Base-by-base conservation (phyloP, 2,888 invertebrate species). In the Cremastobaeus sp. region DNA sequence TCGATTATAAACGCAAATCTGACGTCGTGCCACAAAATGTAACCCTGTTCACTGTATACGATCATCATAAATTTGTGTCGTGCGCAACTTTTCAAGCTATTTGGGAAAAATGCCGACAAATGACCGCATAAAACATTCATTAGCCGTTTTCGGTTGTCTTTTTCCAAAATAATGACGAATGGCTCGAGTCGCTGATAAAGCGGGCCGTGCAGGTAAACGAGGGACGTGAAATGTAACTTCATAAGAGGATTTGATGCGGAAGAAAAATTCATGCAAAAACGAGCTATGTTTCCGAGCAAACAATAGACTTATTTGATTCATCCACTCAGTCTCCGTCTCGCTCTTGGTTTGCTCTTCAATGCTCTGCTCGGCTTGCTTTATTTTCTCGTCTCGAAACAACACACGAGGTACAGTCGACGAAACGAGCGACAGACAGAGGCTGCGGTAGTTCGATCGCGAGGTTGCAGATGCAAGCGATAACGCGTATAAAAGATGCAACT, bases 401-500 rank as follows among this genome's bases (percentile, higher is more conserved):
- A 69, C 71, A 72, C 72, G 64, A 72, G 70, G 65, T 66, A 64
- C 55, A 64, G 54, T 74, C 65, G 64, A 71, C 55, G 72, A 76
- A 77, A 74, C 52, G 72, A 74, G 57, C 70, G 68, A 60, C 73
- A 64, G 52, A 64, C 74, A 34, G 69, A 59, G 65, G 69, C 66
- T 62, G 59, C 66, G 71, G 74, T 76, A 70, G 70, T 62, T 74
- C 71, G 71, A 71, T 74, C 55, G 74, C 71, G 74, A 72, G 76
- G 77, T 50, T 77, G 77, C 77, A 83, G 83, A 83, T 82, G 83
- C 78, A 77, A 81, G 80, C 82, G 85, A 85, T 85, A 85, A 82
- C 79, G 81, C 80, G 83, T 80, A 84, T 83, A 85, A 84, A 83
- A 81, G 84, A 81, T 82, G 85, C 83, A 84, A 84, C 84, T 85